These are phyloP conservation scores for Fringilla coelebs DNA, from an alignment of 2,797 vertebrate genomes.

Conservation along the genomic window DNA sequence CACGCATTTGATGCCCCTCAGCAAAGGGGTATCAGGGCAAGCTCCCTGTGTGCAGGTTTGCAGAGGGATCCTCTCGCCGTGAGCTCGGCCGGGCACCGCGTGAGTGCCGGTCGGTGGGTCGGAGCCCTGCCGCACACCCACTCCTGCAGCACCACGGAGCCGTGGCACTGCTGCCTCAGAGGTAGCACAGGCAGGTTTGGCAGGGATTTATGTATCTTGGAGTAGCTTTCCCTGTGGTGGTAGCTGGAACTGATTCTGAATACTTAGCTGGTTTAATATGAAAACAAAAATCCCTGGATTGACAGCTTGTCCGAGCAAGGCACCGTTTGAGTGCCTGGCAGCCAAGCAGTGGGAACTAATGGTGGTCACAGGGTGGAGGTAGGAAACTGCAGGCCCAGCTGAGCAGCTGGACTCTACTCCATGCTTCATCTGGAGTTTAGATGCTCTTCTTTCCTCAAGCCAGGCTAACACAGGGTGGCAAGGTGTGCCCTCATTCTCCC, in stretches of 20 bases:
- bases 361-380: neutral
- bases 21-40: rapidly evolving
- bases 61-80: neutral
- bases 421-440: neutral
- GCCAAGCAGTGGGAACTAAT: neutral
- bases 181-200: neutral
- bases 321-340: neutral
- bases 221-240: neutral
- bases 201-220: slow-evolving; percentile 21
- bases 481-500: neutral
- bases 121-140: neutral
- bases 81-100: rapidly evolving
- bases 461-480: neutral
- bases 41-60: neutral
- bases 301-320: slow-evolving; percentile 1
- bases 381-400: neutral
- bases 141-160: neutral
- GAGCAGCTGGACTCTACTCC: neutral
- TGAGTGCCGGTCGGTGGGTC: rapidly evolving
- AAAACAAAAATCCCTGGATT: slow-evolving; percentile 41
- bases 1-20: rapidly evolving
- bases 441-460: neutral
- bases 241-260: slow-evolving; percentile 30
- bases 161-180: neutral
- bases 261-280: slow-evolving; percentile 33